Evolutionary conservation across 2,888 invertebrate species (phyloP), one percentile per base, ranked within the genome.

Genomic region (Amiota communis): DNA sequence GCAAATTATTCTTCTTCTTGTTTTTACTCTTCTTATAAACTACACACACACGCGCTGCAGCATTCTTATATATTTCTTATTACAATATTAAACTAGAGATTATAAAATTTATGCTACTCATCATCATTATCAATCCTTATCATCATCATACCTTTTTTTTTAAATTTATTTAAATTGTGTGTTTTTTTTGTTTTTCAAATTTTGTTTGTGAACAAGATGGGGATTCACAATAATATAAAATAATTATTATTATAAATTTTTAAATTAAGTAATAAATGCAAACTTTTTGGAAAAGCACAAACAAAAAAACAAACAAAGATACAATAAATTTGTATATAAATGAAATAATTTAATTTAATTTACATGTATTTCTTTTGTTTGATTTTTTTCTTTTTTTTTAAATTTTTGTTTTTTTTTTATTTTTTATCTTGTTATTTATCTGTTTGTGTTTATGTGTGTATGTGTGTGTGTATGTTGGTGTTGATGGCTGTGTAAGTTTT

Each of bases 241-340:
- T 70, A 72, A 74, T 71, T 36, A 56, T 70, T 46, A 70, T 77
- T 76, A 70, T 64, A 82, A 84, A 83, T 84, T 82, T 80, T 80
- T 0, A 36, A 84, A 78, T 85, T 80, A 86, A 83, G 85, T 85
- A 81, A 82, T 83, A 83, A 81, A 83, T 85, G 85, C 84, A 82
- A 61, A 70, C 47, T 70, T 72, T 56, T 74, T 56, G 20, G 13
- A 49, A 48, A 64, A 71, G 64, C 69, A 63, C 49, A 71, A 15
- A 70, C 49, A 64, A 69, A 17, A n/a, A 36, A 49, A 68, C 3
- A 61, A 77, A 75, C 75, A 23, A 23, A 23, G 23, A 36, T 74
- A 74, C 75, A 75, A 77, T 75, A 11, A 72, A 74, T 80, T 78
- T 78, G 77, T 80, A 70, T 77, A 74, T 73, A 64, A 76, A 64